Evolutionary conservation across 2,113 vertebrate species (phyloP).

Genomic region (Carlito syrichta): DNA sequence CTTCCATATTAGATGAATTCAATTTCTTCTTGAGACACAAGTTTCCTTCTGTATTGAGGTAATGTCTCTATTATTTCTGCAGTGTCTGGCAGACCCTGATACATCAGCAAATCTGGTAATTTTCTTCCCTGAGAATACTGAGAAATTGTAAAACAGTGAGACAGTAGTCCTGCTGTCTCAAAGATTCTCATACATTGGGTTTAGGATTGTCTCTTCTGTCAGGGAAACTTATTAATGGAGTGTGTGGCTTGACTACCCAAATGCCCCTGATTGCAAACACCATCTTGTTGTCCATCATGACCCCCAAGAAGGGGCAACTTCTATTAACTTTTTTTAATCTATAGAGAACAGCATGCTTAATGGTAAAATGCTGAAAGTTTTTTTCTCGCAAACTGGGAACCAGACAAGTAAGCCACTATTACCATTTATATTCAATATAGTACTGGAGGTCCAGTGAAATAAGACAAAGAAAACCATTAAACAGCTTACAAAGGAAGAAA

Average conservation of each 20-base stretch:
- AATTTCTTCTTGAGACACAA: too few species aligned
- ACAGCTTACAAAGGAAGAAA: not conserved
- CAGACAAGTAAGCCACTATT: not conserved
- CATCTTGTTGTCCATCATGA: not conserved
- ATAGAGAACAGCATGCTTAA: not conserved
- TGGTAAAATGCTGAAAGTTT: not conserved
- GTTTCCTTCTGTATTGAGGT: too few species aligned
- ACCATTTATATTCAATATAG: not conserved
- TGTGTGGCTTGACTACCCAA: too few species aligned
- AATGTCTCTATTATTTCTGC: too few species aligned
- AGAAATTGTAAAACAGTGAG: too few species aligned
- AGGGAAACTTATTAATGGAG: not conserved
- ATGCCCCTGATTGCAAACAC: not conserved
- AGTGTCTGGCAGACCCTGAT: too few species aligned
- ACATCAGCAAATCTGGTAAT: too few species aligned
- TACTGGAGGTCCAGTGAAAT: not conserved
- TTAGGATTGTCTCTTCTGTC: not conserved
- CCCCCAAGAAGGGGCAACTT: not conserved
- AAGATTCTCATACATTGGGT: not conserved
- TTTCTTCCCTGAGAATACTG: too few species aligned
- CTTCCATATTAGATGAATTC: too few species aligned
- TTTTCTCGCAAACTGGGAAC: not conserved
- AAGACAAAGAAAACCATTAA: not conserved
- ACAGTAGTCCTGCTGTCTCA: too few species aligned
- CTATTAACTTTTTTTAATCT: not conserved